Percentiles rank a stretch among this genome's conserved stretches.
Conservation (phyloP, 2,113 vertebrate species). For the Ovis canadensis region DNA sequence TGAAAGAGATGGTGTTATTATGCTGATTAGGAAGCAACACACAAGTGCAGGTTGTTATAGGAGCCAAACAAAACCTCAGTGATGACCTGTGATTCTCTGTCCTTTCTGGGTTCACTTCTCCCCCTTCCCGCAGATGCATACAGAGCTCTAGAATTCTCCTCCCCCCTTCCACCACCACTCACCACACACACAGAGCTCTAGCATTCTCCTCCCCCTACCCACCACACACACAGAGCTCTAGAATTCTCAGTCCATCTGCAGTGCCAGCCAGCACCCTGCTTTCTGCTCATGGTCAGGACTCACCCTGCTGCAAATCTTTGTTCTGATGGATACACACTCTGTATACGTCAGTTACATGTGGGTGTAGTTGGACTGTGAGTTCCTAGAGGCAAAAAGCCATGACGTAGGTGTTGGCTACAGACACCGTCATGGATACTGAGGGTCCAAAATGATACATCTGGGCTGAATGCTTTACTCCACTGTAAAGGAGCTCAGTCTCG, state of each 20-base stretch:
- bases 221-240: not conserved
- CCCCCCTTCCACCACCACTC: rapidly evolving
- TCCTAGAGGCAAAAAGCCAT: not conserved
- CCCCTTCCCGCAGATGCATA: not conserved
- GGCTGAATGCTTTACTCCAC: not conserved
- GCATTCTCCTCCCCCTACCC: rapidly evolving
- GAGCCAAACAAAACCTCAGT: not conserved
- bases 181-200: no score
- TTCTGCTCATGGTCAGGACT: not conserved
- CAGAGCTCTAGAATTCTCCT: not conserved
- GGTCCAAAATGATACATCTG: not conserved
- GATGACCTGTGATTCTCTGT: not conserved
- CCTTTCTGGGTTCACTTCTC: not conserved
- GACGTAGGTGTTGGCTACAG: not conserved
- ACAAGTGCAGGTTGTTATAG: not conserved
- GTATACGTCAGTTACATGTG: no score
- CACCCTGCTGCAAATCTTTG: not conserved
- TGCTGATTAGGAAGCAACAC: not conserved
- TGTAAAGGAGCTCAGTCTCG: not conserved
- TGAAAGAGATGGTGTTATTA: not conserved
- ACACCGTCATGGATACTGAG: not conserved
- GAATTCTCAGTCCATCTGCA: not conserved
- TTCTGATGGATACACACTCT: not conserved
- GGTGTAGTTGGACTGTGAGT: not conserved
- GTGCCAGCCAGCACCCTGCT: not conserved